phyloP scores from a whole-genome alignment of 2,797 vertebrate genomes.

The Muscicapa striata region DNA sequence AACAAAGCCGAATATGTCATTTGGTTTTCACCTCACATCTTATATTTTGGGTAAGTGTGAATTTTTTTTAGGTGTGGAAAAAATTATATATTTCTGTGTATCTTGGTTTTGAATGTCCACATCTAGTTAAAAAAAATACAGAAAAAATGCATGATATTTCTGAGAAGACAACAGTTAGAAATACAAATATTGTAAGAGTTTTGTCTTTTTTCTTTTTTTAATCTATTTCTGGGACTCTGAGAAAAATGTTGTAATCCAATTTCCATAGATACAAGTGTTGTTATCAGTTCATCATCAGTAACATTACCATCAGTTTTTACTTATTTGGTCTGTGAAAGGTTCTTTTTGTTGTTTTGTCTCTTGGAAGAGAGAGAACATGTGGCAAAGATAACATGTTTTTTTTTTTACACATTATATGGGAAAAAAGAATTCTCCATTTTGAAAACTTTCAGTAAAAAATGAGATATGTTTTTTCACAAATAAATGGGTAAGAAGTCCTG shows the following conservation, averaged over 20 bases:
- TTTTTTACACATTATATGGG: neutral
- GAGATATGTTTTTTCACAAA: neutral
- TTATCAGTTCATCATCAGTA: neutral
- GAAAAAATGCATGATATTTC: neutral
- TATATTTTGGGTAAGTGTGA: neutral
- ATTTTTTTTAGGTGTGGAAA: neutral
- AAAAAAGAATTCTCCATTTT: neutral
- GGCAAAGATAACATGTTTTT: neutral
- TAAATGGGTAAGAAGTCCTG: neutral
- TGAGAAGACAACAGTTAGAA: neutral
- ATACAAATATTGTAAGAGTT: neutral
- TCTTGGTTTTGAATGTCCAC: neutral
- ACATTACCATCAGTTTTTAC: neutral
- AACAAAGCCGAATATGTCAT: neutral
- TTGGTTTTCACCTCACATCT: neutral
- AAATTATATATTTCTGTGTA: rapidly evolving
- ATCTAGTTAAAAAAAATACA: neutral
- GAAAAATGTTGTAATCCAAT: neutral
- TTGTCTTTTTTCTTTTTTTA: neutral
- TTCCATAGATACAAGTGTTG: neutral
- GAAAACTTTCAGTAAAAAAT: neutral
- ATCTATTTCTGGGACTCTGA: neutral
- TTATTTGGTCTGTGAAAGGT: neutral
- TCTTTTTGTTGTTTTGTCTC: neutral
- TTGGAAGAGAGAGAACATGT: neutral